These are phyloP conservation scores for Larimichthys polyactis DNA, from an alignment of 2,113 vertebrate genomes.

Conservation along the genomic window DNA sequence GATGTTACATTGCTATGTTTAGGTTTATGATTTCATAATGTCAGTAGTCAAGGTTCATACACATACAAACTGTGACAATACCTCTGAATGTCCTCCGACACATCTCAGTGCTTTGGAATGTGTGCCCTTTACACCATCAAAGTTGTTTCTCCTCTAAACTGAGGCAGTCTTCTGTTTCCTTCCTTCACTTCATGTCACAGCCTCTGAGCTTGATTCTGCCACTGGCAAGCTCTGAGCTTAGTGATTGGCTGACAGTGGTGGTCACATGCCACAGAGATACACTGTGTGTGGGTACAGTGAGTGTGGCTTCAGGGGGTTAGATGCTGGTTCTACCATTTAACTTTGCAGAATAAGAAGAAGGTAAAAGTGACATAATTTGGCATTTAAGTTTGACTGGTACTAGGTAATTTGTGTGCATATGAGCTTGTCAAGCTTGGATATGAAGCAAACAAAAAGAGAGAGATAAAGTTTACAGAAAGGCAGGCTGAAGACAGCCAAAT, in stretches of 20 bases:
- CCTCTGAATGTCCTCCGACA: neutral
- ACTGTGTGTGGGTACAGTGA: conserved; percentile 53
- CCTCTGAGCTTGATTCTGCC: conserved; percentile 48
- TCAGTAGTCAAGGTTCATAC: neutral
- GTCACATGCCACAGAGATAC: conserved; percentile 82
- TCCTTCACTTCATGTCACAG: conserved; percentile 56
- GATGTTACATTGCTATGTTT: neutral
- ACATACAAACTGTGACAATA: neutral
- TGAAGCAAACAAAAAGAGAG: conserved; percentile 20
- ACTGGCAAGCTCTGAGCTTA: conserved; percentile 47
- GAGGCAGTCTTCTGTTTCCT: conserved; percentile 35
- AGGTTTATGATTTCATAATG: neutral
- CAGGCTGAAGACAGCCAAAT: conserved; percentile 36
- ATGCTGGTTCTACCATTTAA: conserved; percentile 55
- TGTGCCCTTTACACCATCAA: neutral
- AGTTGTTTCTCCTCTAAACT: conserved; percentile 3
- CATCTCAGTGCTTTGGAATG: neutral
- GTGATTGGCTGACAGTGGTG: conserved; percentile 70
- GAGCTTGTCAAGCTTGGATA: conserved; percentile 37
- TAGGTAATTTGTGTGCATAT: conserved; percentile 30
- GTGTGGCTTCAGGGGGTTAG: conserved; percentile 34
- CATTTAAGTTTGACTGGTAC: conserved; percentile 40
- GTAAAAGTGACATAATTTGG: conserved; percentile 37
- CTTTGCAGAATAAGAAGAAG: conserved; percentile 26
- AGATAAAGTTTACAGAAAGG: conserved; percentile 42